Evolutionary conservation across 2,113 vertebrate species (phyloP).

Genomic region (Azemiops feae): DNA sequence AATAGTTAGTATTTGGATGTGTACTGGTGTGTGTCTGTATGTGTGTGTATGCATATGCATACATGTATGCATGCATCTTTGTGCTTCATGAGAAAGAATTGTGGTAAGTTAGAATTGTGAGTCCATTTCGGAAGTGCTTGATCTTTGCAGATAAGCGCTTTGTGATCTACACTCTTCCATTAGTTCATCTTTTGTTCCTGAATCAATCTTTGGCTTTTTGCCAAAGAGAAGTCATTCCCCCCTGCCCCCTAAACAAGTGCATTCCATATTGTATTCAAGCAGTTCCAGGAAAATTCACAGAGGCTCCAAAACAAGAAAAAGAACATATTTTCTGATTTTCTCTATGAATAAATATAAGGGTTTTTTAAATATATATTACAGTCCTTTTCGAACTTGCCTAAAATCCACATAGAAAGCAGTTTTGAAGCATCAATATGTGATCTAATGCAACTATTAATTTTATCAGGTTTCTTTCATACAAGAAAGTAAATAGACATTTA

Average conservation of each 20-base stretch:
- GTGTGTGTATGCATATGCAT: neutral
- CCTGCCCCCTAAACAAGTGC: slow-evolving; percentile 74
- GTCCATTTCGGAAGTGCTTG: slow-evolving; percentile 51
- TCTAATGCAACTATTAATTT: neutral
- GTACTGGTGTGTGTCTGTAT: neutral
- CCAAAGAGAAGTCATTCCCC: slow-evolving; percentile 72
- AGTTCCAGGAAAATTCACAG: slow-evolving; percentile 53
- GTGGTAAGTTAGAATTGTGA: neutral
- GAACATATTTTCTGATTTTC: neutral
- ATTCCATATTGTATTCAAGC: slow-evolving; percentile 38
- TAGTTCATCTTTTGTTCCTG: slow-evolving; percentile 51
- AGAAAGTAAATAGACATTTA: neutral
- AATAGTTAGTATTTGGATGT: neutral
- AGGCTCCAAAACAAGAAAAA: slow-evolving; percentile 56
- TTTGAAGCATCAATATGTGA: neutral
- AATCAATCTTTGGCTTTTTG: slow-evolving; percentile 65
- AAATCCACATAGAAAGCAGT: neutral
- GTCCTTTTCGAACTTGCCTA: neutral
- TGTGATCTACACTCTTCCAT: slow-evolving; percentile 52
- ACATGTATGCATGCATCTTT: neutral
- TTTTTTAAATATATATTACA: neutral
- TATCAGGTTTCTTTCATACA: neutral
- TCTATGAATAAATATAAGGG: neutral
- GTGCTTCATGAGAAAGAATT: neutral
- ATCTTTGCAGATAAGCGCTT: slow-evolving; percentile 55